Percentiles rank a stretch among this genome's conserved stretches.
phyloP scores from a whole-genome alignment of 1,140 invertebrate genomes.

The Lepidurus arcticus region DNA sequence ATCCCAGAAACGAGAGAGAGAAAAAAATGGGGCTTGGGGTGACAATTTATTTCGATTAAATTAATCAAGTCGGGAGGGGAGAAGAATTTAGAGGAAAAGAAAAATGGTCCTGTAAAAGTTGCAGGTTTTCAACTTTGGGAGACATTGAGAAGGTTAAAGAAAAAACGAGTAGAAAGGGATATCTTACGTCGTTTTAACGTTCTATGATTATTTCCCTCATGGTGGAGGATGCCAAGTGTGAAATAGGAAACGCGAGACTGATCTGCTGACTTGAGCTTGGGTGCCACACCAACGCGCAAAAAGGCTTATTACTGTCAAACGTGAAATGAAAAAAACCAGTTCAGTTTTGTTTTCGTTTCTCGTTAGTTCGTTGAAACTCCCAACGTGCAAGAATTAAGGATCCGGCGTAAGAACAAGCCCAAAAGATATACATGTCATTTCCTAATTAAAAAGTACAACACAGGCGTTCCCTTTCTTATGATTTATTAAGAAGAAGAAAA shows the following conservation, averaged over 20 bases:
- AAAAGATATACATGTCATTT: too few species aligned
- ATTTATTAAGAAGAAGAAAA: too few species aligned
- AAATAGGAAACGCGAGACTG: slow-evolving; percentile 5
- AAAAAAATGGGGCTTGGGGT: neutral
- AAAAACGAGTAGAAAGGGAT: neutral
- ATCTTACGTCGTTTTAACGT: neutral
- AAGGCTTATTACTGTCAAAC: slow-evolving; percentile 4
- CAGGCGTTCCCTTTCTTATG: too few species aligned
- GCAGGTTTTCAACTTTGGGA: neutral
- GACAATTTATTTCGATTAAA: slow-evolving; percentile 16
- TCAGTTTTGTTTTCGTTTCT: neutral
- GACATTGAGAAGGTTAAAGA: neutral
- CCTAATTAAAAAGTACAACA: too few species aligned
- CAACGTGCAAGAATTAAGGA: too few species aligned
- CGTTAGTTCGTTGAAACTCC: too few species aligned
- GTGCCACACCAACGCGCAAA: neutral
- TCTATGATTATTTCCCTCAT: neutral
- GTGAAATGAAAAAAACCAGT: neutral
- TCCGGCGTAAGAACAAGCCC: too few species aligned
- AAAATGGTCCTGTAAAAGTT: neutral
- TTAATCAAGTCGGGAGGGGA: neutral
- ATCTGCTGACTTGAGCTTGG: neutral
- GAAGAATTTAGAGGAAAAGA: neutral
- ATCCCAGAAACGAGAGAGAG: neutral
- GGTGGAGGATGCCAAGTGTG: slow-evolving; percentile 13